Conservation (phyloP, 2,797 vertebrate genomes). For the Menidia menidia region DNA sequence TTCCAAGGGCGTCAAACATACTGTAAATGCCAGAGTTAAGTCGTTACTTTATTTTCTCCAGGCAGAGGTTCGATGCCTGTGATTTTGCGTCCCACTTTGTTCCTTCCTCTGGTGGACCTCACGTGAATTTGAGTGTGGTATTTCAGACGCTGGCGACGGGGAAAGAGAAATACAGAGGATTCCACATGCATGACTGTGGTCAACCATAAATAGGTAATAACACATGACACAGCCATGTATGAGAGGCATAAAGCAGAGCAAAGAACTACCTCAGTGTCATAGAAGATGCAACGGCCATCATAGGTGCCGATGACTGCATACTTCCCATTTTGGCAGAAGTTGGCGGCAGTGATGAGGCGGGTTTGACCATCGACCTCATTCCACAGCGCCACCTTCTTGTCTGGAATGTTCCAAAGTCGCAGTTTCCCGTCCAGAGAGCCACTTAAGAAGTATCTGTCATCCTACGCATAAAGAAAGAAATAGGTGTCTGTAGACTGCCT, state of each 20-base stretch:
- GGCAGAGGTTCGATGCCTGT: slow-evolving; percentile 98
- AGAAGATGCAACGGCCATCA: slow-evolving; percentile 97
- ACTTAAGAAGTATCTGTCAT: slow-evolving; percentile 97
- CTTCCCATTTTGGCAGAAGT: slow-evolving; percentile 99
- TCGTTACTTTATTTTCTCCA: slow-evolving; percentile 96
- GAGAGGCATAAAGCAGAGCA: not conserved
- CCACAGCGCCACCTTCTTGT: slow-evolving; percentile 99
- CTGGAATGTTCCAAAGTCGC: slow-evolving; percentile 98
- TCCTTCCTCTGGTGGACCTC: slow-evolving; percentile 96
- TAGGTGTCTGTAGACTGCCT: not conserved
- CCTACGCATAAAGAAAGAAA: slow-evolving; percentile 74
- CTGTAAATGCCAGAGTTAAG: not conserved
- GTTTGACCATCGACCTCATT: slow-evolving; percentile 99
- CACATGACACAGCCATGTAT: not conserved
- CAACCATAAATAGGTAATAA: too few species aligned
- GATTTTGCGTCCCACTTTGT: slow-evolving; percentile 98
- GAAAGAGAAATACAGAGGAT: not conserved
- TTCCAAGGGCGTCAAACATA: not conserved
- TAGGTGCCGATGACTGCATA: slow-evolving; percentile 98
- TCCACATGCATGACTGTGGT: not conserved
- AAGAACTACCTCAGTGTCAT: slow-evolving; percentile 93
- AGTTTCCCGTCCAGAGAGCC: slow-evolving; percentile 97
- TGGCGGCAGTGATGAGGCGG: slow-evolving; percentile 97
- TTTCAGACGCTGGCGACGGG: slow-evolving; percentile 89
- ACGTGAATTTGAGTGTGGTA: slow-evolving; percentile 99